Conservation (phyloP, 2,797 vertebrate species). For the Sebastes nivosus region DNA sequence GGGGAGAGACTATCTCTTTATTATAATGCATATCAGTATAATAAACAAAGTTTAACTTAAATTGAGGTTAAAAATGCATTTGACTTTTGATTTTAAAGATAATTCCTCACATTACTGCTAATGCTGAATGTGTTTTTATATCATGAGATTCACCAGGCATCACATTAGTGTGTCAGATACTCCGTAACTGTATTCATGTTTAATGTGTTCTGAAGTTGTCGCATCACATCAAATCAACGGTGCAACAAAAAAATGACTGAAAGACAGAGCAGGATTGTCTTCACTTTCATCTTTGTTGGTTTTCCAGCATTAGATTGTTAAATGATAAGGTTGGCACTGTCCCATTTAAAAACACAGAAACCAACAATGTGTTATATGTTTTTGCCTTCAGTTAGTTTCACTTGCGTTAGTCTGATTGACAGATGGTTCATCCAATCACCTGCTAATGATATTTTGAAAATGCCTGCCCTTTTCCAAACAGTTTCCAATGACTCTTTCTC, state of each 20-base stretch:
- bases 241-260: background rate
- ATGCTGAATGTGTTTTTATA: background rate
- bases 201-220: slow-evolving; percentile 25
- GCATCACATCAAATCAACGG: background rate
- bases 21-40: background rate
- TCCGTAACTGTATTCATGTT: background rate
- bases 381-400: too few relatives aligned
- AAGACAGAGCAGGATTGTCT: background rate
- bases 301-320: background rate
- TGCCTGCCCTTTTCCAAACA: too few relatives aligned
- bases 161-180: background rate
- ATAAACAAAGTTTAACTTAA: background rate
- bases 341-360: background rate
- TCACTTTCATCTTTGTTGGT: background rate
- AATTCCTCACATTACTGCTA: background rate
- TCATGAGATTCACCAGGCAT: background rate
- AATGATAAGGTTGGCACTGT: background rate
- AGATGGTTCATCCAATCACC: too few relatives aligned
- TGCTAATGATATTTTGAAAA: too few relatives aligned
- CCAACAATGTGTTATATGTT: background rate
- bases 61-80: background rate
- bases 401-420: too few relatives aligned
- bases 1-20: background rate
- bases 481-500: too few relatives aligned
- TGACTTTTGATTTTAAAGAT: background rate